Evolutionary conservation across 2,888 invertebrate genomes (phyloP).

Genomic region (Trissolcus brochymenae): DNA sequence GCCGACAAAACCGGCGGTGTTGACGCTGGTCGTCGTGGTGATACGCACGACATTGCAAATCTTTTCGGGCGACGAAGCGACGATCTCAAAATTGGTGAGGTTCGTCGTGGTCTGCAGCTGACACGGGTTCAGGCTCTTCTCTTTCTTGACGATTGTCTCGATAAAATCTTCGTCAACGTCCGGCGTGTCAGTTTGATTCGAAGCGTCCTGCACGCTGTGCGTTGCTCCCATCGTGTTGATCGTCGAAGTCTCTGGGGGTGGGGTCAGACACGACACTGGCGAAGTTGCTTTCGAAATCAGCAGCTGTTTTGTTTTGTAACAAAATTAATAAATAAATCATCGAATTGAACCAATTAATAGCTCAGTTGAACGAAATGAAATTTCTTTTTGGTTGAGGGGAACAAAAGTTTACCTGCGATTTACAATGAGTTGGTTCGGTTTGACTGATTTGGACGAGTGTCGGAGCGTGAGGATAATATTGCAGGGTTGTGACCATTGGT

Average conservation of each 20-base stretch:
- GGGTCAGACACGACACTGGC: constrained; percentile 80
- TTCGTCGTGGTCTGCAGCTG: constrained; percentile 64
- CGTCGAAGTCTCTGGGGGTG: constrained; percentile 80
- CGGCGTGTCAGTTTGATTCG: constrained; percentile 89
- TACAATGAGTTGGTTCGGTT: constrained; percentile 71
- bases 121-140: constrained; percentile 67
- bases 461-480: constrained; percentile 73
- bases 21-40: constrained; percentile 76
- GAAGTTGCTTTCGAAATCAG: constrained; percentile 77
- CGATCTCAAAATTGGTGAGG: constrained; percentile 67
- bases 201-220: constrained; percentile 86
- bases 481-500: constrained; percentile 71
- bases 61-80: constrained; percentile 66
- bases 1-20: constrained; percentile 77
- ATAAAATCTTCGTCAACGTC: constrained; percentile 67
- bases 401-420: constrained; percentile 68
- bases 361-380: not conserved
- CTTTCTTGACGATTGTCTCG: constrained; percentile 68
- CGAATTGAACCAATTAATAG: not conserved
- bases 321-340: constrained; percentile 31
- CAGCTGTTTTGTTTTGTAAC: constrained; percentile 66
- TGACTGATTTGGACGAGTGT: constrained; percentile 72
- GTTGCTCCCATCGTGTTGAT: constrained; percentile 77
- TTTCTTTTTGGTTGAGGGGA: constrained; percentile 9
- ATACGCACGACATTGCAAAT: constrained; percentile 67